Evolutionary conservation across 2,888 invertebrate species (phyloP).

Genomic region (Hydropsyche betteni): DNA sequence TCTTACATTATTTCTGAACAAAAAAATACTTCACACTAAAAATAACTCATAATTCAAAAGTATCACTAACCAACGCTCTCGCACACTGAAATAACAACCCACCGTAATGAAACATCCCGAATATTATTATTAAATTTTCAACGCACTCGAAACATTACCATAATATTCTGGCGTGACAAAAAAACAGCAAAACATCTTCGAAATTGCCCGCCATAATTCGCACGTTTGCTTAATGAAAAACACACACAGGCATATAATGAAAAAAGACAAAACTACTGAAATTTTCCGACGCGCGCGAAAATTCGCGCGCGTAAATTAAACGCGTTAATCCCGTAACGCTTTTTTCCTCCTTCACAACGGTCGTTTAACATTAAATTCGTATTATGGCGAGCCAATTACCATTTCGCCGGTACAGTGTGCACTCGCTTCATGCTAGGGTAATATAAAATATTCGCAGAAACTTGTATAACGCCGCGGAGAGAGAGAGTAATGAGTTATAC

Average conservation of each 20-base stretch:
- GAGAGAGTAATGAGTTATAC: slow-evolving; percentile 20
- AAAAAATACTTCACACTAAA: too few species aligned
- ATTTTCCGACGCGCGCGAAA: slow-evolving; percentile 2
- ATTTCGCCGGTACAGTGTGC: slow-evolving; percentile 7
- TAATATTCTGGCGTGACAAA: too few species aligned
- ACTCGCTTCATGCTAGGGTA: not conserved
- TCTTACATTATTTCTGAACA: too few species aligned
- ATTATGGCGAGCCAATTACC: slow-evolving; percentile 29
- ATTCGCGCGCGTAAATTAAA: slow-evolving; percentile 2
- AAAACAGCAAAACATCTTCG: too few species aligned
- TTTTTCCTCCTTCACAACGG: not conserved
- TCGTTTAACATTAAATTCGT: slow-evolving; percentile 35
- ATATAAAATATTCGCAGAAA: not conserved
- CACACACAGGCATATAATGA: not conserved
- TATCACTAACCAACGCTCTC: too few species aligned
- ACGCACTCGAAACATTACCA: too few species aligned
- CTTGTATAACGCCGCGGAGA: not conserved
- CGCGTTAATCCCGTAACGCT: slow-evolving; percentile 7
- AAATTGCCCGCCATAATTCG: not conserved
- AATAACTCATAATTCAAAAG: too few species aligned
- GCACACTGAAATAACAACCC: too few species aligned
- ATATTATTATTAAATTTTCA: too few species aligned
- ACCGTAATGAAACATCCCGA: too few species aligned
- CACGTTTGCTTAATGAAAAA: not conserved
- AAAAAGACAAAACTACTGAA: not conserved